These are phyloP conservation scores for Microplitis deprimator DNA, from an alignment of 2,888 invertebrate genomes.

Conservation along the genomic window DNA sequence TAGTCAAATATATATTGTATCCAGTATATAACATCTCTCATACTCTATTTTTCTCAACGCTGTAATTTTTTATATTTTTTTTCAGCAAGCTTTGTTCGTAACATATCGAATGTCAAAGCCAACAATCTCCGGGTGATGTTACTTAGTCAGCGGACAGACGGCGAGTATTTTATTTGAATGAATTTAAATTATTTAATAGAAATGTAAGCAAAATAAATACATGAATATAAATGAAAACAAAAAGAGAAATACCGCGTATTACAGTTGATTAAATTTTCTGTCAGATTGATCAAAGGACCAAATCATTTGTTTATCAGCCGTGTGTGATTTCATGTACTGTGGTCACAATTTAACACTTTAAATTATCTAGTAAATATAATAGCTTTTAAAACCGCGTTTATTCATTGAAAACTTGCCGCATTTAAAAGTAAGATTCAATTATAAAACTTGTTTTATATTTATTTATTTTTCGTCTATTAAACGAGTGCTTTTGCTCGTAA, in stretches of 20 bases:
- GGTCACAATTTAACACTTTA: slow-evolving; percentile 8
- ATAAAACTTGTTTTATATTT: not conserved
- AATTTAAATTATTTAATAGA: not conserved
- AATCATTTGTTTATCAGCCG: slow-evolving; percentile 12
- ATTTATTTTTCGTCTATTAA: no score
- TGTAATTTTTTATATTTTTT: not conserved
- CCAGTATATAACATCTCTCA: not conserved
- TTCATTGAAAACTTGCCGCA: not conserved
- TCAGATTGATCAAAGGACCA: slow-evolving; percentile 6
- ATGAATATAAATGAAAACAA: slow-evolving; percentile 6
- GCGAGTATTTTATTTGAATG: not conserved
- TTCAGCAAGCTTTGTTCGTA: not conserved
- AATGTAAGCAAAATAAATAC: not conserved
- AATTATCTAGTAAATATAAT: slow-evolving; percentile 10
- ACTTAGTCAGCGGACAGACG: not conserved
- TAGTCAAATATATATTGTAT: slow-evolving; percentile 4
- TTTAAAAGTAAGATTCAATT: not conserved
- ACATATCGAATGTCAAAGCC: slow-evolving; percentile 20
- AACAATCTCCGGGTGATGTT: slow-evolving; percentile 8
- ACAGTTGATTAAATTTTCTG: not conserved
- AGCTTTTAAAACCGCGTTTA: not conserved
- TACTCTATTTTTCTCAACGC: not conserved
- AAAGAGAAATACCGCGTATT: not conserved
- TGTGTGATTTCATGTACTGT: slow-evolving; percentile 4
- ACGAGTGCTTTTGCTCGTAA: no score